Evolutionary conservation across 1,140 invertebrate genomes (phyloP).

Genomic region (Zaprionus africanus): DNA sequence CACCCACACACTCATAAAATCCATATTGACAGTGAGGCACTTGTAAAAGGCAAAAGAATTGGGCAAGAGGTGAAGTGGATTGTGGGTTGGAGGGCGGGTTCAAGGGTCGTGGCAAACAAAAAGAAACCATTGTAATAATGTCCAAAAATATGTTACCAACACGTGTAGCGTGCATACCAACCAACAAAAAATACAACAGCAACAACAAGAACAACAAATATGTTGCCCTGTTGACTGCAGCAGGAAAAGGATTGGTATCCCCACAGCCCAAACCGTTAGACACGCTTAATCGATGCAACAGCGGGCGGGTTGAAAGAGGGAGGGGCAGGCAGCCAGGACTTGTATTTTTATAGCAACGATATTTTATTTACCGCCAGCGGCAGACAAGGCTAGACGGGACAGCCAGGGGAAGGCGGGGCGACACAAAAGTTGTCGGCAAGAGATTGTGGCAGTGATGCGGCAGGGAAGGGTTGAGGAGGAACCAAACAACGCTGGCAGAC

Average conservation of each 20-base stretch:
- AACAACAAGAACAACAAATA: slow-evolving; percentile 31
- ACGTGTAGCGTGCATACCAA: slow-evolving; percentile 66
- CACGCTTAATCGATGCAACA: slow-evolving; percentile 76
- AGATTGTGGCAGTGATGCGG: not conserved
- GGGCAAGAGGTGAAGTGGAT: not conserved
- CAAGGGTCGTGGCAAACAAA: slow-evolving; percentile 38
- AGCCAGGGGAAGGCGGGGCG: no score
- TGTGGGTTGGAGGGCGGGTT: slow-evolving; percentile 5
- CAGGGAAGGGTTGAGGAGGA: not conserved
- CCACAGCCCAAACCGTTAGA: slow-evolving; percentile 40
- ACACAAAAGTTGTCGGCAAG: not conserved
- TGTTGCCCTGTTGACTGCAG: slow-evolving; percentile 58
- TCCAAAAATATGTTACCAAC: slow-evolving; percentile 81
- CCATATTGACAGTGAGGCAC: slow-evolving; percentile 64
- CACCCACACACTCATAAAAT: slow-evolving; percentile 51
- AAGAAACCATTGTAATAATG: slow-evolving; percentile 77
- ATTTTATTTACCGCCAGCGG: slow-evolving; percentile 78
- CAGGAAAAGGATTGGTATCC: slow-evolving; percentile 47
- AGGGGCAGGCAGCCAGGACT: slow-evolving; percentile 17
- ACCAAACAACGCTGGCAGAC: slow-evolving; percentile 39
- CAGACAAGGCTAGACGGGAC: slow-evolving; percentile 18
- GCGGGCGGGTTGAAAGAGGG: not conserved
- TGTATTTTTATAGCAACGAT: slow-evolving; percentile 71
- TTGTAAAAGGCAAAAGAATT: slow-evolving; percentile 33
- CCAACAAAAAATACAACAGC: slow-evolving; percentile 52